A percentile compares a stretch with the other conserved stretches of the same genome.
Conservation (phyloP, 2,797 vertebrate genomes). For the Erithacus rubecula region DNA sequence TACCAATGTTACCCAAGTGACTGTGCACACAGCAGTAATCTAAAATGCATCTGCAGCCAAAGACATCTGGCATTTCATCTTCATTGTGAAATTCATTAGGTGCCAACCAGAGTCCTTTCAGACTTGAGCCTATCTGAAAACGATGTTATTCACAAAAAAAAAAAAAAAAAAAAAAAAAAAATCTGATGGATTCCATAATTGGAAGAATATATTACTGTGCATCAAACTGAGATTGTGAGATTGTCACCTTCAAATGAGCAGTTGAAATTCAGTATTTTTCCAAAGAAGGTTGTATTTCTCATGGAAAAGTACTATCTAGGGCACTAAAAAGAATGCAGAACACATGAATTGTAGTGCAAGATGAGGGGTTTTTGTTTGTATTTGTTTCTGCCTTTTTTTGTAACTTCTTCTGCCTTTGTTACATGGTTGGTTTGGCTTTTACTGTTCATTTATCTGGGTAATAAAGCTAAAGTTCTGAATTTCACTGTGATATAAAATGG, state of each 20-base stretch:
- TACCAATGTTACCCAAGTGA: accelerated
- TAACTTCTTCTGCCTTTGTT: neutral
- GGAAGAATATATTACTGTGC: neutral
- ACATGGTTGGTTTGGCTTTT: neutral
- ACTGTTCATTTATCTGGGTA: neutral
- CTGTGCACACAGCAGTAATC: neutral
- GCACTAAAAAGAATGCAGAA: neutral
- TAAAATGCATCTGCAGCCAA: neutral
- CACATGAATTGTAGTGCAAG: neutral
- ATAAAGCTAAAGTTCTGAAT: neutral
- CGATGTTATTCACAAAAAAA: accelerated
- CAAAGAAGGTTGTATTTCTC: neutral
- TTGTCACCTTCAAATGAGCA: neutral
- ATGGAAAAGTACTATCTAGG: neutral
- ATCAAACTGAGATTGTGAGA: neutral
- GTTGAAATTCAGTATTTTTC: neutral
- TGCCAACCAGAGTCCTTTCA: neutral
- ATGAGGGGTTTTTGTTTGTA: accelerated
- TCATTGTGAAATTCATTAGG: neutral
- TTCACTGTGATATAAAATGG: neutral
- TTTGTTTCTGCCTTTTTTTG: neutral
- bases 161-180: neutral
- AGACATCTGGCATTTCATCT: neutral
- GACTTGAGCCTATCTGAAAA: neutral
- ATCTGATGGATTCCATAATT: neutral